Evolutionary conservation across 2,797 vertebrate genomes (phyloP).

Genomic region (Fistularia commersonii): DNA sequence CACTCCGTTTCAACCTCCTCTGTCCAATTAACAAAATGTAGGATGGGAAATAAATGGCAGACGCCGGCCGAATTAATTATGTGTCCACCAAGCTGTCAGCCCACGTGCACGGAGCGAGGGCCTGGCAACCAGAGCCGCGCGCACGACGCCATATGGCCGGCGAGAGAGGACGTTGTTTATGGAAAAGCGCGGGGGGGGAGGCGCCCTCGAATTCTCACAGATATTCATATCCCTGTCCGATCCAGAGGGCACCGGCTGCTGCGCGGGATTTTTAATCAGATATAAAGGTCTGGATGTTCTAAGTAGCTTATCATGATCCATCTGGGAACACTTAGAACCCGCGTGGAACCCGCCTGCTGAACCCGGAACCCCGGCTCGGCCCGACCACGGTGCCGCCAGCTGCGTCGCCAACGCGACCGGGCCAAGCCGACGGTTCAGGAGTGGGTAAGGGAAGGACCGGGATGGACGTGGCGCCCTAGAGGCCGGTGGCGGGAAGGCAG

Average conservation of each 20-base stretch:
- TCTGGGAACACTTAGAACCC: too few relatives aligned
- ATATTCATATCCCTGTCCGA: constrained; percentile 47
- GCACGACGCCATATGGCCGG: constrained; percentile 75
- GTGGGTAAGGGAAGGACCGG: too few relatives aligned
- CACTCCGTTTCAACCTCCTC: constrained; percentile 77
- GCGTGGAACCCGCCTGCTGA: too few relatives aligned
- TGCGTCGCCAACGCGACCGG: too few relatives aligned
- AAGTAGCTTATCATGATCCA: too few relatives aligned
- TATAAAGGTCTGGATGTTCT: too few relatives aligned
- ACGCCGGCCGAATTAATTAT: constrained; percentile 82
- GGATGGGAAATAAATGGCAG: constrained; percentile 82
- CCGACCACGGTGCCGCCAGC: too few relatives aligned
- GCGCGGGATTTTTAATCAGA: too few relatives aligned
- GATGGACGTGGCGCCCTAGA: constrained; percentile 36
- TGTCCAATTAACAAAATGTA: constrained; percentile 82
- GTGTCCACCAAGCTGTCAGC: constrained; percentile 81
- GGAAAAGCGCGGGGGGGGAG: neutral
- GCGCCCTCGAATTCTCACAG: constrained; percentile 64
- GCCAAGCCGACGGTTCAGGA: too few relatives aligned
- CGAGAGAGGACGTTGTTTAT: constrained; percentile 60
- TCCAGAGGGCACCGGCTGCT: constrained; percentile 22
- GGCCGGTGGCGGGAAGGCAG: constrained; percentile 24
- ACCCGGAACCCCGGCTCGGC: too few relatives aligned
- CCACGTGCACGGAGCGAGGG: constrained; percentile 53
- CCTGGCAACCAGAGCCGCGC: constrained; percentile 64